A percentile compares a stretch with the other conserved stretches of the same genome.
These are phyloP conservation scores for Columba livia DNA, from an alignment of 2,113 vertebrate species.

Conservation along the genomic window DNA sequence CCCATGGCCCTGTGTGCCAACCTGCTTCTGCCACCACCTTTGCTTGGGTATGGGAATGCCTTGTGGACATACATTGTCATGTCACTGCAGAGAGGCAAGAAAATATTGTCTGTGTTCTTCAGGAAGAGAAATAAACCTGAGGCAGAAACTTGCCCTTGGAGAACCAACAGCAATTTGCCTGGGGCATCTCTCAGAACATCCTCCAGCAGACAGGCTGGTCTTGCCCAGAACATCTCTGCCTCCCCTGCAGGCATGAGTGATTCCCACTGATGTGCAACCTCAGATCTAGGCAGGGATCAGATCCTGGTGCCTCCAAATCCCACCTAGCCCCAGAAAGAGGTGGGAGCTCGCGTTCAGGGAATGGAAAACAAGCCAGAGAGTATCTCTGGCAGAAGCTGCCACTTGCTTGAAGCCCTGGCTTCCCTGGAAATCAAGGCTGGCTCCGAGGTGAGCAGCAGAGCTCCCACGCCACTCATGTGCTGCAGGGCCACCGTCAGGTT, in stretches of 20 bases:
- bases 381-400: neutral
- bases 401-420: neutral
- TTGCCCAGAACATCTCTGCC: neutral
- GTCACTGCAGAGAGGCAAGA: neutral
- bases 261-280: neutral
- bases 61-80: neutral
- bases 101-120: neutral
- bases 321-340: neutral
- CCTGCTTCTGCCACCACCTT: neutral
- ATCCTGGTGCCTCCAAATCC: neutral
- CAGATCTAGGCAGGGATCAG: neutral
- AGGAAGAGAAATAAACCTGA: neutral
- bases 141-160: neutral
- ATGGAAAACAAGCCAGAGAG: neutral
- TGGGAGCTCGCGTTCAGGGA: neutral
- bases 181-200: neutral
- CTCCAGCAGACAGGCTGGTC: neutral
- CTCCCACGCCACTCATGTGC: fast-evolving
- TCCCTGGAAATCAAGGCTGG: neutral
- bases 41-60: neutral
- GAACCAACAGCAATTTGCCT: neutral
- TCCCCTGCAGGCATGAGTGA: neutral
- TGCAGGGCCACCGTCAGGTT: fast-evolving
- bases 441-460: neutral
- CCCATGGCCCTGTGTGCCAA: neutral